phyloP scores from a whole-genome alignment of 2,888 invertebrate genomes.

The Apomyelois bistriatella region DNA sequence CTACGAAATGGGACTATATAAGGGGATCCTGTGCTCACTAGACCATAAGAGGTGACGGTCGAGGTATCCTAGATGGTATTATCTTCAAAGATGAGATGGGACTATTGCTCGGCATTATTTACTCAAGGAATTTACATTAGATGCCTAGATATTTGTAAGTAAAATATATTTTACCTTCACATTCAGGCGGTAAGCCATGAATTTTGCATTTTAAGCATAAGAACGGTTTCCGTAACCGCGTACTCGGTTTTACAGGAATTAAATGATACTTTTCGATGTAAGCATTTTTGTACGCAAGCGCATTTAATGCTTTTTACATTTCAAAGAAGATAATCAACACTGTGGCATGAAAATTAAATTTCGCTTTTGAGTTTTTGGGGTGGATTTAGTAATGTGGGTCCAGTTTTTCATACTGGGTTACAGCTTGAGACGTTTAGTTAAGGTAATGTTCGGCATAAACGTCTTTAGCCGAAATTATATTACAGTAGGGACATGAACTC shows the following conservation, averaged over 20 bases:
- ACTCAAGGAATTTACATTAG: slow-evolving; percentile 51
- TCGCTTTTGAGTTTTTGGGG: too few species aligned
- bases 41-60: slow-evolving; percentile 49
- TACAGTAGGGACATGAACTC: too few species aligned
- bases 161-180: slow-evolving; percentile 32
- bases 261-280: slow-evolving; percentile 11
- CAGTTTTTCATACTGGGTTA: too few species aligned
- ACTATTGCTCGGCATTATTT: slow-evolving; percentile 52
- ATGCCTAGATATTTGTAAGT: slow-evolving; percentile 41
- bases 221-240: neutral
- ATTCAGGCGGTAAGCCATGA: slow-evolving; percentile 20
- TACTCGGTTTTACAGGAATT: neutral
- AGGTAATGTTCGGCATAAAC: too few species aligned
- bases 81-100: slow-evolving; percentile 59
- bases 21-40: slow-evolving; percentile 36
- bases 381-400: too few species aligned
- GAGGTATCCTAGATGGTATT: slow-evolving; percentile 48
- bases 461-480: too few species aligned
- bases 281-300: neutral
- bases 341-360: too few species aligned
- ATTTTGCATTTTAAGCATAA: slow-evolving; percentile 23
- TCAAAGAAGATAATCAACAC: neutral
- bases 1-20: too few species aligned
- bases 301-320: neutral
- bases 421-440: too few species aligned